Percentiles rank a stretch among this genome's conserved stretches.
phyloP scores from a whole-genome alignment of 2,888 invertebrate species.

The Lasioglossum figueresi region DNA sequence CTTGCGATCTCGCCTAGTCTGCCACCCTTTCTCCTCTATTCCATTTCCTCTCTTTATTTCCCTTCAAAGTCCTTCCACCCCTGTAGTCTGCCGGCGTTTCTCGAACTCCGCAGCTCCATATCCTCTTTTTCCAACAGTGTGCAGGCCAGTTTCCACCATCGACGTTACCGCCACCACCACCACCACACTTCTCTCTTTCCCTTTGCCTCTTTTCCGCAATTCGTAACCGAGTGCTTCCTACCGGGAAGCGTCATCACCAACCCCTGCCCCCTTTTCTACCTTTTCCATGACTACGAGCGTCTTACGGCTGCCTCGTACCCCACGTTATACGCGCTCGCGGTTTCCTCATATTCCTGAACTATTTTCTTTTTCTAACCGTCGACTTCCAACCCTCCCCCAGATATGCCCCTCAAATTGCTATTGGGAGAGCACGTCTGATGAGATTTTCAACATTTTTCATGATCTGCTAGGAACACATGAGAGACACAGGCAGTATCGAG shows the following conservation, averaged over 20 bases:
- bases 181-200: slow-evolving; percentile 23
- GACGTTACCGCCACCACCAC: not conserved
- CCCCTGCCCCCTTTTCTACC: not conserved
- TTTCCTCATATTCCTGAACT: not conserved
- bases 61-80: slow-evolving; percentile 57
- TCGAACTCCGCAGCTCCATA: slow-evolving; percentile 5
- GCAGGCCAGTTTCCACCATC: slow-evolving; percentile 38
- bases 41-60: slow-evolving; percentile 61
- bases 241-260: slow-evolving; percentile 64
- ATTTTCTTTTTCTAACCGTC: not conserved
- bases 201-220: slow-evolving; percentile 68
- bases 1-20: slow-evolving; percentile 38
- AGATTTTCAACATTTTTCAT: not conserved
- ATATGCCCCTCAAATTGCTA: not conserved
- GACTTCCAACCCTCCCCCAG: not conserved
- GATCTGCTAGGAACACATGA: not conserved
- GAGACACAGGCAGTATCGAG: not conserved
- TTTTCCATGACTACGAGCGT: not conserved
- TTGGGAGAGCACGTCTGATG: not conserved
- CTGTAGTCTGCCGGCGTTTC: slow-evolving; percentile 6
- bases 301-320: slow-evolving; percentile 9
- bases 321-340: not conserved
- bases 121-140: slow-evolving; percentile 34
- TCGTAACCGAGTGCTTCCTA: slow-evolving; percentile 76
- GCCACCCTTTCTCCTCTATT: slow-evolving; percentile 34